Evolutionary conservation across 2,797 vertebrate species (phyloP).

Genomic region (Chaenodraco wilsoni): DNA sequence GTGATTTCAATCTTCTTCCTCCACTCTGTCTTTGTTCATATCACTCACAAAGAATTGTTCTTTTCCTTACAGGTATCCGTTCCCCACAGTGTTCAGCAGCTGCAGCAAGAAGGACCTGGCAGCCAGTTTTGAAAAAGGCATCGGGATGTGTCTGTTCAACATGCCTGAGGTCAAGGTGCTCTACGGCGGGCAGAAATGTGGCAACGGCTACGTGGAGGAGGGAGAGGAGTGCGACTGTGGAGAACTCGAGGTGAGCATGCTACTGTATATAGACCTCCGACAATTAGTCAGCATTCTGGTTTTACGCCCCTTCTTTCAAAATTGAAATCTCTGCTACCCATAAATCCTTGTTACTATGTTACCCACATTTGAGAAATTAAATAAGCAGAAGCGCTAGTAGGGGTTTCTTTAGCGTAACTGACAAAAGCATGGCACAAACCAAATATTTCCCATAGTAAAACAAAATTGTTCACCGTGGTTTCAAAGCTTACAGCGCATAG

Average conservation of each 20-base stretch:
- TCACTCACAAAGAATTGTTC: slow-evolving; percentile 24
- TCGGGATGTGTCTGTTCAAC: slow-evolving; percentile 98
- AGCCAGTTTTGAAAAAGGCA: slow-evolving; percentile 94
- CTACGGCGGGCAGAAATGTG: slow-evolving; percentile 95
- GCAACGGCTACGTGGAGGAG: slow-evolving; percentile 96
- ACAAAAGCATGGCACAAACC: slow-evolving; percentile 28
- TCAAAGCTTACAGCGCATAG: slow-evolving; percentile 7
- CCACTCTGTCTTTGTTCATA: slow-evolving; percentile 8
- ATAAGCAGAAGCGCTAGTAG: slow-evolving; percentile 36
- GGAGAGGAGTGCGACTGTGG: slow-evolving; percentile 98
- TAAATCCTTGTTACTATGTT: slow-evolving; percentile 51
- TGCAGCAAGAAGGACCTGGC: slow-evolving; percentile 95
- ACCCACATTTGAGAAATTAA: slow-evolving; percentile 56
- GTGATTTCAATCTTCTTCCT: slow-evolving; percentile 16
- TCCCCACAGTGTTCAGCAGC: slow-evolving; percentile 95
- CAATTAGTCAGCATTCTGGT: slow-evolving; percentile 7
- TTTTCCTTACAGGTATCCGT: slow-evolving; percentile 86
- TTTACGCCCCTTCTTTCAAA: slow-evolving; percentile 19
- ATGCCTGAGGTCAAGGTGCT: slow-evolving; percentile 94
- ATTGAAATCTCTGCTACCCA: slow-evolving; percentile 20
- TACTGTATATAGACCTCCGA: slow-evolving; percentile 29
- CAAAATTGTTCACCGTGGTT: slow-evolving; percentile 51
- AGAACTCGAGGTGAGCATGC: slow-evolving; percentile 90
- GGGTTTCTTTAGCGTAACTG: slow-evolving; percentile 16
- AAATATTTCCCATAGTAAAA: slow-evolving; percentile 37